Percentiles rank a stretch among this genome's conserved stretches.
phyloP scores from a whole-genome alignment of 2,888 invertebrate species.

The Mactromeris polynyma region DNA sequence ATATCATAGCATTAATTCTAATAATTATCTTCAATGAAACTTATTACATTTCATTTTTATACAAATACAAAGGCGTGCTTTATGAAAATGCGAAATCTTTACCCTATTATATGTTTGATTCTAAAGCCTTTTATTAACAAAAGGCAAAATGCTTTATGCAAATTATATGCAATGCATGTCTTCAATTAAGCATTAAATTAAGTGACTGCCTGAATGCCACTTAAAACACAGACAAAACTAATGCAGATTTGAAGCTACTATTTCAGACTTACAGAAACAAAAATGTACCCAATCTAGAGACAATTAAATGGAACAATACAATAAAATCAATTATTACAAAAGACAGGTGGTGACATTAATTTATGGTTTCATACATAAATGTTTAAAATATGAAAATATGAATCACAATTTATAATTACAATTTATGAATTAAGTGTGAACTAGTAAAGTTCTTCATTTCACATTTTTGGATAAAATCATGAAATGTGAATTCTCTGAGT shows the following conservation, averaged over 20 bases:
- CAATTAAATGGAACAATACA: neutral
- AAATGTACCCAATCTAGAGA: slow-evolving; percentile 1
- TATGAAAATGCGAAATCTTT: neutral
- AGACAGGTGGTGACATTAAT: too few relatives aligned
- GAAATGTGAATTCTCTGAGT: too few relatives aligned
- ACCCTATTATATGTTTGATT: neutral
- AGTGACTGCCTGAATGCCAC: neutral
- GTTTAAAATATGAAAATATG: too few relatives aligned
- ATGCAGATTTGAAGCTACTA: neutral
- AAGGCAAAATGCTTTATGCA: neutral
- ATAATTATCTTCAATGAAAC: too few relatives aligned
- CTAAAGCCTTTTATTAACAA: neutral
- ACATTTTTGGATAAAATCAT: too few relatives aligned
- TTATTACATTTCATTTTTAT: neutral
- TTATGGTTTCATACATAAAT: too few relatives aligned
- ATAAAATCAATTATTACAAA: neutral
- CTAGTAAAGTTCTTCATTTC: too few relatives aligned
- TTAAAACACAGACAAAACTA: neutral
- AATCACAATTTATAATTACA: too few relatives aligned
- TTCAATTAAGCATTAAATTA: neutral
- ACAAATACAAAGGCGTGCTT: neutral
- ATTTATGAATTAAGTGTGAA: too few relatives aligned
- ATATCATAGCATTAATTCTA: too few relatives aligned
- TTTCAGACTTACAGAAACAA: neutral
- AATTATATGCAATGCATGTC: neutral